Conservation (phyloP, 2,888 invertebrate genomes). For the Zele albiditarsus region DNA sequence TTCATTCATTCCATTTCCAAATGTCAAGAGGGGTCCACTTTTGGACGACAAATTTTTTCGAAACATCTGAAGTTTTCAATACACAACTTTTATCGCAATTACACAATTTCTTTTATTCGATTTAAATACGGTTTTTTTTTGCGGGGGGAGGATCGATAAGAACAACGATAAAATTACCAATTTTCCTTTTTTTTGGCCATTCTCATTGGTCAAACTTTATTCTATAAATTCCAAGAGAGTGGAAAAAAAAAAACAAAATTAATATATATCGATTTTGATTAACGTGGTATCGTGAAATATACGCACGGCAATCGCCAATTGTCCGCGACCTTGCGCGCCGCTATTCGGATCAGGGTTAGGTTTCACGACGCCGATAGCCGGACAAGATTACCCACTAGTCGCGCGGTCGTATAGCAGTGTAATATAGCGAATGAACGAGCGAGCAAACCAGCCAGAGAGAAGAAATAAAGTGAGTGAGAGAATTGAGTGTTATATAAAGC, state of each 20-base stretch:
- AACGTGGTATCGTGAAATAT: conserved; percentile 1
- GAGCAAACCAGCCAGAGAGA: neutral
- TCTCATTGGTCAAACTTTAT: neutral
- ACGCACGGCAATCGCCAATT: neutral
- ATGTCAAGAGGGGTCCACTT: no score
- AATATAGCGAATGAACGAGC: neutral
- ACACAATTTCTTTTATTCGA: no score
- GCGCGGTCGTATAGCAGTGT: conserved; percentile 14
- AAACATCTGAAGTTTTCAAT: no score
- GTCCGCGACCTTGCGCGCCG: conserved; percentile 47
- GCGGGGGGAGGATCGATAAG: no score
- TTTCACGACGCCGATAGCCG: conserved; percentile 44
- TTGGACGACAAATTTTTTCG: no score
- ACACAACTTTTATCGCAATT: no score
- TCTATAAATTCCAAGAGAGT: neutral
- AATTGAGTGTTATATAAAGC: neutral
- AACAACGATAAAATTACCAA: no score
- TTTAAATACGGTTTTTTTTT: no score
- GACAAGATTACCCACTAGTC: conserved; percentile 36
- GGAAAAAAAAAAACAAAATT: neutral
- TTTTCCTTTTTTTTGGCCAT: neutral
- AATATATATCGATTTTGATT: neutral
- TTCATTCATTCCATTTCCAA: no score
- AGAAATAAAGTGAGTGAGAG: neutral
- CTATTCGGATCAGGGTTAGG: conserved; percentile 49